These are phyloP conservation scores for Euwallacea similis DNA, from an alignment of 1,140 invertebrate genomes.

Conservation along the genomic window DNA sequence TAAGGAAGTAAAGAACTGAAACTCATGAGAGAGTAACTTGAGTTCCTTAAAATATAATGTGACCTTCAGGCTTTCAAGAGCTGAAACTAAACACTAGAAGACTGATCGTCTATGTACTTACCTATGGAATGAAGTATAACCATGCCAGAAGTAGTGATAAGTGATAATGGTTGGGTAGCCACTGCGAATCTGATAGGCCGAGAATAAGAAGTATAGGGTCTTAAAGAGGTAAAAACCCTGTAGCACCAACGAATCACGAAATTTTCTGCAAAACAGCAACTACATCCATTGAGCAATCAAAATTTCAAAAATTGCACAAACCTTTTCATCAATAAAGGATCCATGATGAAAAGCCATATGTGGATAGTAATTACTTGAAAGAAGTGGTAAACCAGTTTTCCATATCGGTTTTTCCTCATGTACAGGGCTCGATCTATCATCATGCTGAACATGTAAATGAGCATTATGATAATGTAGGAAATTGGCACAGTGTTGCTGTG, in stretches of 20 bases:
- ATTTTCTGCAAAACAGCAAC: constrained; percentile 4
- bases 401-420: constrained; percentile 20
- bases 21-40: too few relatives aligned
- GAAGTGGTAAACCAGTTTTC: constrained; percentile 20
- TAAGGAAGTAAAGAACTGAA: too few relatives aligned
- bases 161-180: constrained; percentile 30
- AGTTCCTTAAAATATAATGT: too few relatives aligned
- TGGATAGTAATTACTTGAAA: constrained; percentile 15
- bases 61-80: too few relatives aligned
- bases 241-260: not conserved
- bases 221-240: constrained; percentile 29
- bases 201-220: constrained; percentile 31
- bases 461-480: not conserved
- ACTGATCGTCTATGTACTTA: not conserved
- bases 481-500: constrained; percentile 18
- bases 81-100: not conserved
- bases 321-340: constrained; percentile 13
- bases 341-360: constrained; percentile 22
- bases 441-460: constrained; percentile 18
- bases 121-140: constrained; percentile 12
- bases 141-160: constrained; percentile 19
- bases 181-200: constrained; percentile 31
- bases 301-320: not conserved
- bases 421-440: constrained; percentile 26
- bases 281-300: not conserved